phyloP scores from a whole-genome alignment of 2,797 vertebrate genomes.

The Sus cebifrons region DNA sequence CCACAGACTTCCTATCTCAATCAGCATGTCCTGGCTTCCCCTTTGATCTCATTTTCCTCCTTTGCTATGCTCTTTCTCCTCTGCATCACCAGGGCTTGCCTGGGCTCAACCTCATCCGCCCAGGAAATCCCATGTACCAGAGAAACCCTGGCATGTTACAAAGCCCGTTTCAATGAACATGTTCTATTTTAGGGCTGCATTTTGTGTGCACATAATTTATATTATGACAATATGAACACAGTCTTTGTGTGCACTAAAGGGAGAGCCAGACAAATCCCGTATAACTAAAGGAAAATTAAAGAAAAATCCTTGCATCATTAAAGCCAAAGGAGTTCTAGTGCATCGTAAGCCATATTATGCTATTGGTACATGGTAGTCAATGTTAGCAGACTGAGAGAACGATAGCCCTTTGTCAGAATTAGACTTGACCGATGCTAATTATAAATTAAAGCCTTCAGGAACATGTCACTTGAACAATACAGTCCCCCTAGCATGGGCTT shows the following conservation, averaged over 20 bases:
- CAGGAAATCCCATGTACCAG: neutral
- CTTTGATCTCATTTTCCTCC: neutral
- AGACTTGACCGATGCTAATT: neutral
- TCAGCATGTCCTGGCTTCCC: neutral
- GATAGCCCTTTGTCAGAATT: neutral
- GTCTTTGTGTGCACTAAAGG: neutral
- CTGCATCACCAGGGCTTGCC: neutral
- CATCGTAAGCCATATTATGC: neutral
- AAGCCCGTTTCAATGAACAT: neutral
- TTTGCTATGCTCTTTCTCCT: neutral
- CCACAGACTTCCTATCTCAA: neutral
- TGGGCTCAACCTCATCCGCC: neutral
- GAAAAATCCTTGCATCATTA: conserved; percentile 26
- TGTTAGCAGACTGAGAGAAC: conserved; percentile 2
- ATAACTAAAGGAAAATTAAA: conserved; percentile 21
- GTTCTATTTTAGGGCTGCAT: neutral
- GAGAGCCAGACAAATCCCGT: conserved; percentile 5
- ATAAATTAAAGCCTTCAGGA: neutral
- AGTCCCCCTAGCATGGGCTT: neutral
- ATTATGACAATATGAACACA: neutral
- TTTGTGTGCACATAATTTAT: neutral
- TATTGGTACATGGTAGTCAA: neutral
- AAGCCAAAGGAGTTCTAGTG: neutral
- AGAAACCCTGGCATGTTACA: neutral
- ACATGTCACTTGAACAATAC: neutral